Evolutionary conservation across 37 sponge, comb jelly and placozoan species (phyloP), one percentile per base, ranked within the genome.

Genomic region (Halichondria panicea): DNA sequence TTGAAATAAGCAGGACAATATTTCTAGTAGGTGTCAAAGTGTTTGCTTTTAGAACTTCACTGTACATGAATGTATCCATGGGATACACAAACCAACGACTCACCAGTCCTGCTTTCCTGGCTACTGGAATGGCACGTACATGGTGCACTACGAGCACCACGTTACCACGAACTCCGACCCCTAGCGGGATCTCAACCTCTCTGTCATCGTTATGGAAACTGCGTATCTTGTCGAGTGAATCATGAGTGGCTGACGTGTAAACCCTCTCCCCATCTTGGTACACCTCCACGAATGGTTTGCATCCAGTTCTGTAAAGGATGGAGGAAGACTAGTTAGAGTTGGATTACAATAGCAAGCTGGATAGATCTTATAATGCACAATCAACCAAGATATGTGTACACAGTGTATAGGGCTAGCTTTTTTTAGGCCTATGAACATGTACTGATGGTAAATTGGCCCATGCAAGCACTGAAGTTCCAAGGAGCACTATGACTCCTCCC

Each of bases 261-360:
- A 91, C 72, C 25, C 90, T 74, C 45, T 80, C 78, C 9, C 79
- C 83, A n/a, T 79, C 67, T 40, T 82, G 56, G 43, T 69, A 85
- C 54, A 92, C 79, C 50, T 92, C 93, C 7, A 92, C 79, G 64
- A 84, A 92, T 38, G 93, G 93, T 58, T 77, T 80, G 30, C 93
- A 92, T 7, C 83, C 79, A 72, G 72, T 85, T 79, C 93, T 92
- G 27, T 46, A 8, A n/a, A 24, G 43, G 30, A 68, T 46, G 69
- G 70, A 59, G 67, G 34, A 18, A 60, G 27, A 55, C 48, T 44
- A 34, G 69, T 9, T 8, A 35, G 13, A 35, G 65, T 18, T 44
- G 68, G 46, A 5, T 44, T 3, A 41, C 50, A 48, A 9, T 48
- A 48, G 9, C 9, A 18, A 48, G 13, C 13, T 48, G 9, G 50